Base-by-base conservation (phyloP, 37 sponge, comb jelly and placozoan species). In the Bolinopsis microptera region DNA sequence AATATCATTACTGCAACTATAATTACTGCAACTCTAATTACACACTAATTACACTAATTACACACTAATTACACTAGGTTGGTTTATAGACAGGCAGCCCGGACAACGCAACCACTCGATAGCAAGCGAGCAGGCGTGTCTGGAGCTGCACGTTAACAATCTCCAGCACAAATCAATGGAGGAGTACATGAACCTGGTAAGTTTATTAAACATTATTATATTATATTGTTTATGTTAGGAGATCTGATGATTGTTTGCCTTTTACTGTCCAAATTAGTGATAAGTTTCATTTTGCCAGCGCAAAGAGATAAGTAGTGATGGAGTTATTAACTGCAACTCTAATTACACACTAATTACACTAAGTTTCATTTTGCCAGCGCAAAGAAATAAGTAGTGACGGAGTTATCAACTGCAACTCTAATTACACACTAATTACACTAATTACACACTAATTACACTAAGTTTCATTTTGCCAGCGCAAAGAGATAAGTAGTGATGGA, bases 31-130 rank as follows among this genome's bases (percentile, higher is more conserved):
- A n/a, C n/a, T n/a, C n/a, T n/a, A n/a, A n/a, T n/a, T n/a, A n/a
- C n/a, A n/a, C n/a, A n/a, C n/a, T n/a, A n/a, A n/a, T n/a, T n/a
- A n/a, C n/a, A n/a, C n/a, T n/a, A n/a, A n/a, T n/a, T n/a, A n/a
- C n/a, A n/a, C n/a, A n/a, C n/a, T n/a, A n/a, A n/a, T 48, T 70
- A 70, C 1, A 22, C 5, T 36, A 77, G 80, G 33, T 13, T 77
- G 80, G 80, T 77, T 35, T 32, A 77, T 77, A 32, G 80, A 77
- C 80, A 27, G 80, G 3, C 80, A 86, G 61, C 41, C 26, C 5
- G 90, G 61, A 34, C 90, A 86, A 41, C 90, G 90, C 30, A 86
- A 86, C 61, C 90, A 86, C 61, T 86, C 90, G 0, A 86, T 86
- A 22, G 90, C 90, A 16, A 41, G 90, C 61, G 90, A 86, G 26